A percentile compares a stretch with the other conserved stretches of the same genome.
Conservation (phyloP, 1,140 invertebrate genomes). For the Ooceraea biroi region DNA sequence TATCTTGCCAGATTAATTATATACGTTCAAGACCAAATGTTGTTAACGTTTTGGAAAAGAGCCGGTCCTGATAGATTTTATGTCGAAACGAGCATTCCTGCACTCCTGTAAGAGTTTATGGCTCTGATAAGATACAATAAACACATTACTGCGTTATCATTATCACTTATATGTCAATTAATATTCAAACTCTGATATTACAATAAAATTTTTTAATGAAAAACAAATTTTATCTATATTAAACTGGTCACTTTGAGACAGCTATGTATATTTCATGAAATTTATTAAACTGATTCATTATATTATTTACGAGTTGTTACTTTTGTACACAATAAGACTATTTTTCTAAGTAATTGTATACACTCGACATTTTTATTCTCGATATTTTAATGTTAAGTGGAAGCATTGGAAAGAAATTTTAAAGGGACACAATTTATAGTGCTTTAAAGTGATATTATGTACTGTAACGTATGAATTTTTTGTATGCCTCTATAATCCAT, state of each 20-base stretch:
- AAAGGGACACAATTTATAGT: not conserved
- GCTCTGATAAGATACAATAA: not conserved
- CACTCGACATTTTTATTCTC: not conserved
- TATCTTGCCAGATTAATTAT: constrained; percentile 80
- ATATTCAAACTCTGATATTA: not conserved
- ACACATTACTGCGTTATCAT: not conserved
- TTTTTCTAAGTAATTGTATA: not conserved
- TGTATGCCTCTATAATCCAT: not conserved
- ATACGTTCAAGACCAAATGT: constrained; percentile 69
- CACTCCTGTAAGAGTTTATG: not conserved
- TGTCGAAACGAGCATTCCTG: constrained; percentile 8
- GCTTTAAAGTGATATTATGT: constrained; percentile 6
- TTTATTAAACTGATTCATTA: not conserved
- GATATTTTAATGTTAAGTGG: not conserved
- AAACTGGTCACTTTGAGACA: not conserved
- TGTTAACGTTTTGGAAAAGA: not conserved
- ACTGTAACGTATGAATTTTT: constrained; percentile 9
- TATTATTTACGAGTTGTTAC: not conserved
- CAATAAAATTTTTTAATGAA: not conserved
- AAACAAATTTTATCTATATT: no score
- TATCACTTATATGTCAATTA: not conserved
- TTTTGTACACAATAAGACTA: not conserved
- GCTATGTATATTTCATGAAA: not conserved
- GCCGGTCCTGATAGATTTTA: not conserved
- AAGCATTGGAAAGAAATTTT: not conserved